Evolutionary conservation across 2,113 vertebrate species (phyloP).

Genomic region (Pteruthius melanotis): DNA sequence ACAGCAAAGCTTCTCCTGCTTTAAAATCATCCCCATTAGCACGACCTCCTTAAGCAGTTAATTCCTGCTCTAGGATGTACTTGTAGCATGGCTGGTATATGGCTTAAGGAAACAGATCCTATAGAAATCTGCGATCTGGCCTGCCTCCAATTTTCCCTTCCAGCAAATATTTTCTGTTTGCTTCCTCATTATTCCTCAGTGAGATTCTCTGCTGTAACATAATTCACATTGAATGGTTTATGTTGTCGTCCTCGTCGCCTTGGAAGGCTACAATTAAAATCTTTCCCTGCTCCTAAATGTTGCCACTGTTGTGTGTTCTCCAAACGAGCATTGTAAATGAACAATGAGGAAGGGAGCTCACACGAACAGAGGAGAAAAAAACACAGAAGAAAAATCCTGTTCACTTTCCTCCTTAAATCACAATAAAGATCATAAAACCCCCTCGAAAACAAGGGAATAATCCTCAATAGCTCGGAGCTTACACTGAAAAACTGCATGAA

Average conservation of each 20-base stretch:
- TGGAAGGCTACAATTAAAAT: background rate
- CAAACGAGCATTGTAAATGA: background rate
- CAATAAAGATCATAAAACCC: background rate
- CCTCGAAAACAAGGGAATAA: background rate
- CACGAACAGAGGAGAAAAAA: background rate
- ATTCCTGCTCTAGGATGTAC: background rate
- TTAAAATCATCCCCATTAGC: background rate
- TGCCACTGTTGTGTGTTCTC: background rate
- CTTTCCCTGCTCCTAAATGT: background rate
- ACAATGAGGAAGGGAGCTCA: background rate
- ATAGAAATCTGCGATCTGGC: background rate
- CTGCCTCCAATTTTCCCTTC: background rate
- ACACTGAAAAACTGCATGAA: background rate
- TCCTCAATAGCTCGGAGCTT: background rate
- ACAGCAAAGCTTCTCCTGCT: background rate
- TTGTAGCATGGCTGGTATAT: background rate
- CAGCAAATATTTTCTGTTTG: slow-evolving; percentile 21
- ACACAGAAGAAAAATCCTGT: background rate
- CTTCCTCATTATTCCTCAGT: background rate
- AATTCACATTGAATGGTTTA: background rate
- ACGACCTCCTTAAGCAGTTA: background rate
- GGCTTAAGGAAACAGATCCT: background rate
- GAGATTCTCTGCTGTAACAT: background rate
- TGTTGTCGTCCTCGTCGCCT: too few relatives aligned
- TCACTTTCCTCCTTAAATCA: background rate